A percentile compares a stretch with the other conserved stretches of the same genome.
phyloP scores from a whole-genome alignment of 2,888 invertebrate genomes.

The Megastigmus dorsalis region DNA sequence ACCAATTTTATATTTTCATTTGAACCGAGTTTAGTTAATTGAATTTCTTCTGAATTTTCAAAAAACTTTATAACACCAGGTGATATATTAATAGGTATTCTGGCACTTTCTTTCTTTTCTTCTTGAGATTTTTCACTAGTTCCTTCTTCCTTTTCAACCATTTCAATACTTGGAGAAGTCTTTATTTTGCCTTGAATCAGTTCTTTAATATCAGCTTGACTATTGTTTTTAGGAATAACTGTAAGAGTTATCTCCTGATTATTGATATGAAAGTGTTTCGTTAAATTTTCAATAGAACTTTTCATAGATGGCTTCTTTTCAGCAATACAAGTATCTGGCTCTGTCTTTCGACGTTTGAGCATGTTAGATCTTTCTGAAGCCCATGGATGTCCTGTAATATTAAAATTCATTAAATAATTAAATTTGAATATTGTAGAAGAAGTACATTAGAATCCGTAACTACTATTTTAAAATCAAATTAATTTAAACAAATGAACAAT shows the following conservation, averaged over 20 bases:
- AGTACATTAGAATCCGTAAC: too few species aligned
- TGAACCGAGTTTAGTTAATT: conserved; percentile 43
- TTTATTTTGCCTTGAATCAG: conserved; percentile 24
- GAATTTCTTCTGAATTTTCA: conserved; percentile 47
- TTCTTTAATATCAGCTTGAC: conserved; percentile 9
- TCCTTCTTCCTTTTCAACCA: neutral
- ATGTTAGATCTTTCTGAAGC: conserved; percentile 43
- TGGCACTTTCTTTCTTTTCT: neutral
- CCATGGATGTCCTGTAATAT: conserved; percentile 41
- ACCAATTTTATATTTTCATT: conserved; percentile 23
- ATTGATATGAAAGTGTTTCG: conserved; percentile 29
- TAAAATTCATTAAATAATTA: too few species aligned
- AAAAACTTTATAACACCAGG: conserved; percentile 22
- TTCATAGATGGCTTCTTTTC: conserved; percentile 28
- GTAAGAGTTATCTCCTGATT: conserved; percentile 56
- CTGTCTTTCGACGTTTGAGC: conserved; percentile 47
- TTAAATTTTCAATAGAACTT: neutral
- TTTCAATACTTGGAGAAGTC: neutral
- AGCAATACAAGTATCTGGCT: conserved; percentile 30
- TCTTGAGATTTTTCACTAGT: neutral
- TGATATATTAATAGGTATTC: conserved; percentile 35
- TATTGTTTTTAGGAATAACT: conserved; percentile 44
- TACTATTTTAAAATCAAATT: too few species aligned
- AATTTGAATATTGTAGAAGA: too few species aligned
- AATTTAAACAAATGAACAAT: too few species aligned